phyloP scores from a whole-genome alignment of 2,113 vertebrate species.

The Platichthys flesus region DNA sequence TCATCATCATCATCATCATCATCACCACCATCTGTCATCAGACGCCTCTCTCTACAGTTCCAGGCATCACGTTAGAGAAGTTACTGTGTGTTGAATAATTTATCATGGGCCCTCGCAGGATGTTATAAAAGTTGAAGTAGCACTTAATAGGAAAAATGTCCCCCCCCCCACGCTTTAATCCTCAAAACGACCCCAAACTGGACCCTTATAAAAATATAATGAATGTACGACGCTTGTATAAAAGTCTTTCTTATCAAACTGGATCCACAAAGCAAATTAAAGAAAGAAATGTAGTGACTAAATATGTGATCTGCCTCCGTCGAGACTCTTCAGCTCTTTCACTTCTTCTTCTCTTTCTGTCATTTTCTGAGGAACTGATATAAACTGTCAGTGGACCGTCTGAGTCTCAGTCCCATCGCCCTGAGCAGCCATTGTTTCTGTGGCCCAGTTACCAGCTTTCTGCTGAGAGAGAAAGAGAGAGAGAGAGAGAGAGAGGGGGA shows the following conservation, averaged over 20 bases:
- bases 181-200: not conserved
- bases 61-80: not conserved
- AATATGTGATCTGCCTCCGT: not conserved
- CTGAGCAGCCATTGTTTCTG: conserved; percentile 41
- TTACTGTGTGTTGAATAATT: not conserved
- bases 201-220: no score
- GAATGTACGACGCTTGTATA: no score
- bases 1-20: no score
- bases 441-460: conserved; percentile 33
- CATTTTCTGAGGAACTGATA: conserved; percentile 10
- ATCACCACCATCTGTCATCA: not conserved
- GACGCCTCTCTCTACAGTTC: not conserved
- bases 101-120: not conserved
- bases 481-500: conserved; percentile 30
- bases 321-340: not conserved
- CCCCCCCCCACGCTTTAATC: not conserved
- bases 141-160: not conserved
- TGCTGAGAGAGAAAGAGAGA: conserved; percentile 44
- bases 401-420: conserved; percentile 13
- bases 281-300: no score
- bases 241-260: no score
- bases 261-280: no score
- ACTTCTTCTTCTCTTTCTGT: not conserved
- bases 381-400: conserved; percentile 24
- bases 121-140: no score